Base-by-base conservation (phyloP, 2,888 invertebrate genomes). In the Onthophagus sagittarius region DNA sequence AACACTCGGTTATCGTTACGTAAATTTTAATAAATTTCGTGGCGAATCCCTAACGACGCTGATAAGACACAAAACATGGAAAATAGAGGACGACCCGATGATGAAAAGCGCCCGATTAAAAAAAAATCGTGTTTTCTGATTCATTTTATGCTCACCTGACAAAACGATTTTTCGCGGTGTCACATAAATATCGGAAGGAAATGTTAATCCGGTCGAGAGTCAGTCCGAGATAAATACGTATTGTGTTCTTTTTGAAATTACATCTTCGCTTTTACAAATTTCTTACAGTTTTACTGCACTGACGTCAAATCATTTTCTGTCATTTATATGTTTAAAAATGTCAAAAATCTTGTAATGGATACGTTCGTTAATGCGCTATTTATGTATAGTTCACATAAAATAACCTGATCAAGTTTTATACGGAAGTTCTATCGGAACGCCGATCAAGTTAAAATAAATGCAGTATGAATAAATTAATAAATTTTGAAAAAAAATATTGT, bases 251-350 rank as follows among this genome's bases (percentile, higher is more conserved):
- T 31, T 15, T 67, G n/a, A 23, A 23, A 67, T 67, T 15, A 67
- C 32, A 67, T 67, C 31, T 31, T 15, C 67, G 31, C 15, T n/a
- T 23, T 31, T 31, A 67, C 14, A 67, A 23, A n/a, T 67, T 31
- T 67, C 67, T n/a, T 32, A 67, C 67, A 67, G 32, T 23, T 32
- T 32, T 31, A 32, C 64, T 39, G 6, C 62, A 75, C 72, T 75
- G 75, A 75, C 75, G 75, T 73, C 69, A 73, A 71, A 73, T 53
- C 62, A 71, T 75, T 73, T 23, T 73, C 73, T 75, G 75, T 75
- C 75, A 73, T 69, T 71, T 32, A 15, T 65, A 53, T 23, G 71
- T 73, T 75, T 69, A 73, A 75, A 75, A 75, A 63, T 73, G 75
- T 75, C 75, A 75, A 73, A 75, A 71, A 69, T 62, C 6, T 5